These are phyloP conservation scores for Poecilobothrus nobilitatus DNA, from an alignment of 2,888 invertebrate species.

Conservation along the genomic window DNA sequence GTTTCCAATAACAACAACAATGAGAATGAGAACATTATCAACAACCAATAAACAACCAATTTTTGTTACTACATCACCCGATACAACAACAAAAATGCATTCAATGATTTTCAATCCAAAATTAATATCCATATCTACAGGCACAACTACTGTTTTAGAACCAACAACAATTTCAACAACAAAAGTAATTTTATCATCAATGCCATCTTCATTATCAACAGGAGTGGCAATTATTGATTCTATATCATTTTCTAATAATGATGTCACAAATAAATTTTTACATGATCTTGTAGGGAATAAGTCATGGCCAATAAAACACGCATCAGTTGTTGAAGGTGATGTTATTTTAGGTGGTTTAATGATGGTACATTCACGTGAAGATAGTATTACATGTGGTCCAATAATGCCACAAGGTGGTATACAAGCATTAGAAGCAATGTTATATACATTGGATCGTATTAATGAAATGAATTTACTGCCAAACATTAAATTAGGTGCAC, in stretches of 20 bases:
- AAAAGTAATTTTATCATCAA: background rate
- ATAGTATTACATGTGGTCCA: slow-evolving; percentile 79
- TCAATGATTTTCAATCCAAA: background rate
- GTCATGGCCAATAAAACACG: slow-evolving; percentile 73
- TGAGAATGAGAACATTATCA: background rate
- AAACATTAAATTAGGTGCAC: slow-evolving; percentile 73
- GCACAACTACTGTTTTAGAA: background rate
- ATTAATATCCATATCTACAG: background rate
- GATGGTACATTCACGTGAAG: slow-evolving; percentile 91
- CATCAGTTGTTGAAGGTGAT: slow-evolving; percentile 81
- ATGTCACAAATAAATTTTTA: background rate
- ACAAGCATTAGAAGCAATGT: slow-evolving; percentile 84
- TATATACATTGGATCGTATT: slow-evolving; percentile 77
- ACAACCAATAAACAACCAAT: background rate
- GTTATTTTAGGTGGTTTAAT: slow-evolving; percentile 82
- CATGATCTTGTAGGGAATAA: background rate
- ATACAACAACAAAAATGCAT: too few relatives aligned
- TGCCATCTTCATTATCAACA: background rate
- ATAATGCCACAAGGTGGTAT: slow-evolving; percentile 91
- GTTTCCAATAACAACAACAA: background rate
- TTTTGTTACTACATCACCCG: too few relatives aligned
- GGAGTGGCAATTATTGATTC: too few relatives aligned
- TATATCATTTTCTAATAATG: background rate
- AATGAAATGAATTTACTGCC: slow-evolving; percentile 62
- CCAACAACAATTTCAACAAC: background rate